Base-by-base conservation (phyloP, 2,797 vertebrate species). In the Phrynocephalus guinanensis region DNA sequence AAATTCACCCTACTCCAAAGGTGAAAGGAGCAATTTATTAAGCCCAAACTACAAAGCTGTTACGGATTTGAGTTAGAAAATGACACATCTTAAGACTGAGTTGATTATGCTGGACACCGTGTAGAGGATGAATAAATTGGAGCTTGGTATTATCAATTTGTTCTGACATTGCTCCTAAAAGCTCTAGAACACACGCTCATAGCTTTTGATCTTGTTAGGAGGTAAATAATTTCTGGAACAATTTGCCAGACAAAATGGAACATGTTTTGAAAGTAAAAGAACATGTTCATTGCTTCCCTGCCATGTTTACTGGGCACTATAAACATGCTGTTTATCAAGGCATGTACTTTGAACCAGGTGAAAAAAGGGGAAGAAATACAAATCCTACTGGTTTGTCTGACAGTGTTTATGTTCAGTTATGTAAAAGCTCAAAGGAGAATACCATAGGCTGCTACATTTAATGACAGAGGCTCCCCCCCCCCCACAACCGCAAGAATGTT, bases 11-110 rank as follows among this genome's bases (percentile, higher is more conserved):
- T 90, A 76, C 28, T 75, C 76, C 1, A 30, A 86, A 86, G 84
- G 73, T 88, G 86, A 88, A 88, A 60, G 86, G 86, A 79, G 79
- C 81, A 84, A 86, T 79, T 82, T 84, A 88, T 86, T 71, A 91
- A 86, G 82, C 50, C 60, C 66, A 60, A 83, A 80, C 30, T 76
- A 76, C 81, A 88, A 86, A 88, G 82, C 83, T 79, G 73, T 84
- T 88, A 67, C 60, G 60, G 48, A 86, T 79, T 83, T 63, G 79
- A 76, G 84, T 76, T 76, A 60, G 63, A 86, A 88, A 83, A 79
- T 84, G 84, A 86, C 87, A 78, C 60, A 88, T 88, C 85, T 91
- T 83, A 48, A 81, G 18, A 63, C 63, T 71, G 77, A 86, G 48
- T 77, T 76, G 81, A 88, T 88, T 88, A 83, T 81, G 78, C 63